Evolutionary conservation across 2,888 invertebrate species (phyloP).

Genomic region (Deroplatys truncata): DNA sequence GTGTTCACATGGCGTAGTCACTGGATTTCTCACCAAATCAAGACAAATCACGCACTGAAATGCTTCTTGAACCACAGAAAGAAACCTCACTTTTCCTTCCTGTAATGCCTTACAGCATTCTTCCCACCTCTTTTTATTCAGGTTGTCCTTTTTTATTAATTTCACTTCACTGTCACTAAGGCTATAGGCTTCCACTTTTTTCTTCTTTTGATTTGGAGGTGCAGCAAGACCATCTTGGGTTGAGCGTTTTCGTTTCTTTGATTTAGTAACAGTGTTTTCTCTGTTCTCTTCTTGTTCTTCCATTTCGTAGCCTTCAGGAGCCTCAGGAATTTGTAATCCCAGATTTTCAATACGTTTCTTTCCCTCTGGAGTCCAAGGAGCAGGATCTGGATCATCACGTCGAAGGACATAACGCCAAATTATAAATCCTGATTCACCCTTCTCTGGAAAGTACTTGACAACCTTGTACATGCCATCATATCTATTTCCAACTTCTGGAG

Average conservation of each 20-base stretch:
- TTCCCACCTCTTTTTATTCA: constrained; percentile 65
- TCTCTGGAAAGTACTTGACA: constrained; percentile 75
- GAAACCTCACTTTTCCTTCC: constrained; percentile 57
- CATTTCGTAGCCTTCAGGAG: constrained; percentile 69
- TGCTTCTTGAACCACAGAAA: constrained; percentile 58
- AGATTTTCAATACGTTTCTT: constrained; percentile 48
- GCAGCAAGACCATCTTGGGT: background rate
- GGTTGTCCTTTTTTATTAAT: constrained; percentile 52
- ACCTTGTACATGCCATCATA: constrained; percentile 88
- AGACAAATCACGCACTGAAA: constrained; percentile 80
- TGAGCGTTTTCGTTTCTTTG: constrained; percentile 22
- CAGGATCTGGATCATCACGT: constrained; percentile 71
- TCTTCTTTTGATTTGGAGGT: constrained; percentile 41
- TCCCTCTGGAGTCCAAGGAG: constrained; percentile 74
- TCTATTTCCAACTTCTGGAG: constrained; percentile 70
- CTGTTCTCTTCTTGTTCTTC: constrained; percentile 52
- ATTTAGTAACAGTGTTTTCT: constrained; percentile 36
- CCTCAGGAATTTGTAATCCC: constrained; percentile 47
- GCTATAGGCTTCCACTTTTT: constrained; percentile 42
- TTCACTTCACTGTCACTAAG: constrained; percentile 43
- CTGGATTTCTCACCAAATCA: constrained; percentile 63
- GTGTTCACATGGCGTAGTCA: constrained; percentile 70
- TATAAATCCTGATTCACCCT: constrained; percentile 69
- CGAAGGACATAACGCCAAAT: constrained; percentile 76
- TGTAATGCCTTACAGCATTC: constrained; percentile 52